phyloP scores from a whole-genome alignment of 2,888 invertebrate species.

The Antheraea assamensis region DNA sequence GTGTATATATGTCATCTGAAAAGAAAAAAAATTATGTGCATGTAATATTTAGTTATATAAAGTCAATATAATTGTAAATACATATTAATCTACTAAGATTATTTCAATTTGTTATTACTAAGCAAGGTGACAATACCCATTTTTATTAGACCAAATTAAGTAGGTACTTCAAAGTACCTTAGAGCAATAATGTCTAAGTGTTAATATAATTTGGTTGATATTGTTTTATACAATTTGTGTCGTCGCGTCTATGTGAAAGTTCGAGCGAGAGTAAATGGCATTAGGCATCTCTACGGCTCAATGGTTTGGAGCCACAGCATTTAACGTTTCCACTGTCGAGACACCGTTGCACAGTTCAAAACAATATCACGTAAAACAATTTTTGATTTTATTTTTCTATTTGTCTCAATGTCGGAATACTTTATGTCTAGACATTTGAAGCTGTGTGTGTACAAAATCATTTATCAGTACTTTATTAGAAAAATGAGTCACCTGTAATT shows the following conservation, averaged over 20 bases:
- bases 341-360: slow-evolving; percentile 25
- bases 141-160: background rate
- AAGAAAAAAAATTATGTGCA: background rate
- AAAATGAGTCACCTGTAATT: no score
- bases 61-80: background rate
- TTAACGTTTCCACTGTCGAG: slow-evolving; percentile 17
- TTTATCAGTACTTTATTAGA: background rate
- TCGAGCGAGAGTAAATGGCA: slow-evolving; percentile 58
- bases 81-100: background rate
- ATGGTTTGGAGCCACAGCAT: slow-evolving; percentile 47
- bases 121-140: background rate
- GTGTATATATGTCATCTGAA: background rate
- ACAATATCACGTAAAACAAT: background rate
- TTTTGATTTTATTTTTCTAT: background rate
- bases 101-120: background rate
- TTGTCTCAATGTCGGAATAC: background rate
- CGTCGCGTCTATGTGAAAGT: slow-evolving; percentile 47
- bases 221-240: slow-evolving; percentile 33
- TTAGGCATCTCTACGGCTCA: slow-evolving; percentile 60
- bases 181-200: slow-evolving; percentile 17
- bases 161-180: background rate
- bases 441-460: background rate
- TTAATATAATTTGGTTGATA: slow-evolving; percentile 14
- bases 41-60: background rate
- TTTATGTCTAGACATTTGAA: background rate